These are phyloP conservation scores for Lasioglossum baleicum DNA, from an alignment of 1,140 invertebrate genomes.

Conservation along the genomic window DNA sequence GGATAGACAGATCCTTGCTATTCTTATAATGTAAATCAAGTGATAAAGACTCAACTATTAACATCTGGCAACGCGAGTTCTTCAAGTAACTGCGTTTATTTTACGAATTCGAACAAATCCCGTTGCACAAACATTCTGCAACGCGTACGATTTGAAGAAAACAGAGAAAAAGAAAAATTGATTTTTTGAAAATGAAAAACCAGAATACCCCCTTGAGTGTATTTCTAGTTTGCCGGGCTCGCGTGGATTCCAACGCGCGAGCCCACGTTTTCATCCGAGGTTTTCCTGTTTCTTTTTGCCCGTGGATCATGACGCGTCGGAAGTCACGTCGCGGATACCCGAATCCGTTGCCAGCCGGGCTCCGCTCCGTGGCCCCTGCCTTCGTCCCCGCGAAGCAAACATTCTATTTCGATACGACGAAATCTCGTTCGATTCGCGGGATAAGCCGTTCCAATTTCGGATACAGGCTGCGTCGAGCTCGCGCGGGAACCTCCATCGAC, in stretches of 20 bases:
- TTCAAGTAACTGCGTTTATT: too few species aligned
- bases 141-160: too few species aligned
- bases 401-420: slow-evolving; percentile 28
- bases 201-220: too few species aligned
- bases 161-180: too few species aligned
- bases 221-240: too few species aligned
- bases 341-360: not conserved
- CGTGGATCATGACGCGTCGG: not conserved
- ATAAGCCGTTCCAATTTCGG: slow-evolving; percentile 34
- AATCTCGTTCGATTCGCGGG: slow-evolving; percentile 24
- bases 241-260: not conserved
- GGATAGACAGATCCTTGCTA: too few species aligned
- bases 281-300: not conserved
- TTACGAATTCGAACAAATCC: too few species aligned
- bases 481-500: not conserved
- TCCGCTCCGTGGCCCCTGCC: not conserved
- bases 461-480: not conserved
- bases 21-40: too few species aligned
- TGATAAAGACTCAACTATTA: too few species aligned
- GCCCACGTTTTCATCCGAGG: not conserved
- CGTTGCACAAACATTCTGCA: too few species aligned
- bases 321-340: slow-evolving; percentile 21
- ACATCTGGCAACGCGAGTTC: too few species aligned
- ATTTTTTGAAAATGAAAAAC: too few species aligned
- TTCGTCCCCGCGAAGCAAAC: slow-evolving; percentile 12